Evolutionary conservation across 2,888 invertebrate genomes (phyloP), one percentile per base, ranked within the genome.

Genomic region (Troglohyphantes excavatus): DNA sequence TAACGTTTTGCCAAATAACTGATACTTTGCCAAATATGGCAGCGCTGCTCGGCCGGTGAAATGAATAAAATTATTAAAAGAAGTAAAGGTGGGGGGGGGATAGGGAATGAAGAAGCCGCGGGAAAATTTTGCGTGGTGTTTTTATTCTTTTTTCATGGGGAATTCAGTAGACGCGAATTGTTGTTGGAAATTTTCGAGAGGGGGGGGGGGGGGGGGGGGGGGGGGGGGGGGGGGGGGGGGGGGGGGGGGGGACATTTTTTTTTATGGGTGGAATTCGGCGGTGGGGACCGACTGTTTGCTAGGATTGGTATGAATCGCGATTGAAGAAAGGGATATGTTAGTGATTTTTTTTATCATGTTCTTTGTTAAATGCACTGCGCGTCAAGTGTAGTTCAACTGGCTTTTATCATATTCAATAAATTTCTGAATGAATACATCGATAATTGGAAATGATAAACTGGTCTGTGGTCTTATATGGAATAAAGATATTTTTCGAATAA

Each of bases 31-130:
- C 39, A 39, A 39, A 39, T 39, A 39, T 39, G 39, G 39, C 3
- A 11, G 17, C 53, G 5, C 53, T n/a, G 0, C n/a, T 13, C n/a
- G 5, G 53, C 13, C 53, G n/a, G 53, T 53, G 53, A n/a, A 9
- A 53, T n/a, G 53, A 53, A 53, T 53, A 53, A 53, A 53, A 53
- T 53, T 53, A 53, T 53, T 7, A 53, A 53, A 53, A 53, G 53
- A 53, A 53, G 53, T 53, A 53, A 39, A 39, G 39, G 39, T 39
- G 53, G 13, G 17, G 53, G n/a, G 17, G 17, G 33, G 33, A 33
- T 6, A 33, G 9, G 33, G n/a, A 2, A 39, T 11, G 3, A 39
- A 39, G 39, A 39, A 39, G 13, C 7, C 39, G 39, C 39, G 39
- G 17, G 53, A 53, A 53, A 53, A 53, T 53, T 53, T 53, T 53